Base-by-base conservation (phyloP, 2,888 invertebrate genomes). In the Eumacrocentrus americanus region DNA sequence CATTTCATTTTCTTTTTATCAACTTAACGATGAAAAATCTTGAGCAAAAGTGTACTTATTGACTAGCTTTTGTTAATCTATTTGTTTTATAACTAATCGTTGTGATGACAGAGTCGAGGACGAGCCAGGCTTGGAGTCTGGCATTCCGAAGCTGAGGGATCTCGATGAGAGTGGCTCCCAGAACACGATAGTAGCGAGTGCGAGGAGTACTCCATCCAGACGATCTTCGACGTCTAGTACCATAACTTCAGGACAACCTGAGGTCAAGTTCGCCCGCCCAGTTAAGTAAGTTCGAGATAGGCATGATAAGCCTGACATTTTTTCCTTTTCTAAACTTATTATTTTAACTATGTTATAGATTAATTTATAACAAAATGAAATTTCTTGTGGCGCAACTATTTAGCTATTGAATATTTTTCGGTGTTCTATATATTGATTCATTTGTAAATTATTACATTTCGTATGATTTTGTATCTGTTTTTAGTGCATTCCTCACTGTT, bases 201-300 rank as follows among this genome's bases (percentile, higher is more conserved):
- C 70, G 25, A 63, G 66, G 35, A 74, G 69, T 60, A 70, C 72
- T 34, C 70, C 72, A 40, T 70, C 72, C 35, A 70, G 69, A 58
- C 68, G 71, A 48, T 67, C 71, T 18, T 75, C 74, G 12, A 60
- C 72, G 12, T 71, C 75, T 16, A 72, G 70, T 34, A 66, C 71
- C 16, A 65, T 74, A 54, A 66, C 72, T 52, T 65, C 70, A 37
- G 72, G 69, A 55, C 75, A 75, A 60, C 75, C 78, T 12, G 77
- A 80, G 71, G 71, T 79, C 61, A 79, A 79, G 70, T 80, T 75
- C 68, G 79, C 80, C 53, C 74, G 75, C 61, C 77, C 78, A 64
- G 76, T 79, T 58, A 78, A 77, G 78, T 79, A 69, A 75, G 75
- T 74, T 69, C 62, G 55, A 58, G 59, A 58, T 61, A 54, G 64